Evolutionary conservation across 92 coral and sea anemone species (phyloP), one percentile per base, ranked within the genome.

Genomic region (Phymanthus crucifer): DNA sequence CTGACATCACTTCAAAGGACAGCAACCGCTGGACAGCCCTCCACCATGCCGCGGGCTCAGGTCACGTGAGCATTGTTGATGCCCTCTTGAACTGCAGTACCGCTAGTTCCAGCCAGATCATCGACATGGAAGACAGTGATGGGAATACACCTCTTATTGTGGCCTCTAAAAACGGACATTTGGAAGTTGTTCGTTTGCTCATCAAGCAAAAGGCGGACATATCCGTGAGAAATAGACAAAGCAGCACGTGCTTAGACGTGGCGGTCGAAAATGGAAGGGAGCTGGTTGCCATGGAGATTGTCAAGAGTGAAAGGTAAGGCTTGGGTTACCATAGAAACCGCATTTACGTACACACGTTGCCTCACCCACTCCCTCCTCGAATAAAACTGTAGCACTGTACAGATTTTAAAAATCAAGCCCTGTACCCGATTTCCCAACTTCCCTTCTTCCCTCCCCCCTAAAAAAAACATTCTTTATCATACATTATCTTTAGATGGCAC

Each of bases 1-100:
- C 93, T 11, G 89, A 89, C 68, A 73, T 84, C 77, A 83, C 81
- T 5, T 71, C 88, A 38, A 76, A 82, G 77, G 93, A 89, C 77
- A 92, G 74, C 65, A 92, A 84, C 80, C 91, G 91, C 86, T 79
- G 93, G 89, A 92, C 89, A 84, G 71, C 89, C 0, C 86, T 92
- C 33, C 97, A 91, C 58, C 82, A 80, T 46, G 92, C 91, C 78
- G 93, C 93, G 3, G 78, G 78, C 52, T 84, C 93, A 32, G 97
- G 97, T n/a, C 82, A 87, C 76, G 67, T 61, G 46, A 37, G 47
- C 31, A 86, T 87, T 0, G 87, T 77, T 2, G 73, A 84, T 46
- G 78, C 57, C 58, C 82, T 91, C 18, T 69, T 92, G 7, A 79
- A 66, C 31, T 57, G 67, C 37, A 70, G 77, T 19, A 58, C 75